Conservation (phyloP, 2,888 invertebrate genomes). For the Crossocerus cetratus region DNA sequence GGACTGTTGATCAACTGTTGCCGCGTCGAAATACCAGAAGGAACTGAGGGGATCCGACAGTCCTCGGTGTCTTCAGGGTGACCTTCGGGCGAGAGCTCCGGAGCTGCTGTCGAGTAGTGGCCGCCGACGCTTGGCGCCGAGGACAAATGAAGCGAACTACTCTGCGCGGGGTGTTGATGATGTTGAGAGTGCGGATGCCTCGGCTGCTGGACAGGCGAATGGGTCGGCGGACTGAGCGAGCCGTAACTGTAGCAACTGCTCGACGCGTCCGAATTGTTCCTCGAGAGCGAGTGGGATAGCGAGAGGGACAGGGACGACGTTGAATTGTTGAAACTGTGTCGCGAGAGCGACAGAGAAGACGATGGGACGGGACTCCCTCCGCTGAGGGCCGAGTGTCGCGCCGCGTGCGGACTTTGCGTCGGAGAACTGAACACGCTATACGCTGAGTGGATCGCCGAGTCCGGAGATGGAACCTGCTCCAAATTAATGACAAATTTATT, state of each 20-base stretch:
- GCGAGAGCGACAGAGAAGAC: slow-evolving; percentile 72
- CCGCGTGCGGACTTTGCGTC: slow-evolving; percentile 91
- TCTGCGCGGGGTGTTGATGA: slow-evolving; percentile 76
- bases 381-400: slow-evolving; percentile 84
- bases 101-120: slow-evolving; percentile 61
- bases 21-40: slow-evolving; percentile 87
- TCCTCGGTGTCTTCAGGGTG: slow-evolving; percentile 68
- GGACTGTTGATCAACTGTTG: slow-evolving; percentile 95
- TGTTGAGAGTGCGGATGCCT: slow-evolving; percentile 76
- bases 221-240: slow-evolving; percentile 82
- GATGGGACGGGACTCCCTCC: slow-evolving; percentile 75
- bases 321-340: slow-evolving; percentile 76
- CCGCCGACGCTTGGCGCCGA: slow-evolving; percentile 57
- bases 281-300: slow-evolving; percentile 89
- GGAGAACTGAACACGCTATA: slow-evolving; percentile 91
- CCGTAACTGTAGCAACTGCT: slow-evolving; percentile 93
- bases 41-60: slow-evolving; percentile 78
- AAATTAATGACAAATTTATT: too few species aligned
- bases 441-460: slow-evolving; percentile 93
- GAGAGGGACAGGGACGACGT: slow-evolving; percentile 78
- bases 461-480: slow-evolving; percentile 86
- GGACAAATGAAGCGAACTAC: slow-evolving; percentile 77
- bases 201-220: slow-evolving; percentile 88
- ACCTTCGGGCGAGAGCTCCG: slow-evolving; percentile 65
- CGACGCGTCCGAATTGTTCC: slow-evolving; percentile 94